Evolutionary conservation across 2,888 invertebrate genomes (phyloP).

Genomic region (Caenorhabditis zanzibari): DNA sequence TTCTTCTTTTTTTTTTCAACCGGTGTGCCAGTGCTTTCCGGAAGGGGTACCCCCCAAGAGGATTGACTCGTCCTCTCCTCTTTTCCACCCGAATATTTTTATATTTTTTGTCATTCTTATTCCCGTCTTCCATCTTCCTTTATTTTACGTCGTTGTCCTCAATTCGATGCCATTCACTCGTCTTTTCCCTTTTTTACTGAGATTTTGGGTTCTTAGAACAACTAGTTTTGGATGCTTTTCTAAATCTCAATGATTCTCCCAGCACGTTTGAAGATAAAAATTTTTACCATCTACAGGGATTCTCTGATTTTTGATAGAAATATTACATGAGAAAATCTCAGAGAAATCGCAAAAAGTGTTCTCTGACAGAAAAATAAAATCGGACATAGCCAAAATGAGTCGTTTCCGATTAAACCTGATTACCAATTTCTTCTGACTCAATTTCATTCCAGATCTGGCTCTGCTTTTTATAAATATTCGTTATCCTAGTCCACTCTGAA

Average conservation of each 20-base stretch:
- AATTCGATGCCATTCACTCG: constrained; percentile 18
- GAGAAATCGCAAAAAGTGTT: no score
- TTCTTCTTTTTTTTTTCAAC: constrained; percentile 27
- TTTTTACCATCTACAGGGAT: no score
- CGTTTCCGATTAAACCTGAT: no score
- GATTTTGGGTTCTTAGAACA: not conserved
- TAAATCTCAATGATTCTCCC: not conserved
- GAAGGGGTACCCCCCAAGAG: constrained; percentile 46
- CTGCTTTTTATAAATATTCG: no score
- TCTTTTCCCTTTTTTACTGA: constrained; percentile 4
- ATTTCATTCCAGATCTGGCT: no score
- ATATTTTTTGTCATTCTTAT: constrained; percentile 47
- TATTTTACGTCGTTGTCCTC: constrained; percentile 21
- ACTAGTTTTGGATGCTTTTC: constrained; percentile 16
- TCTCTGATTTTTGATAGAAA: no score
- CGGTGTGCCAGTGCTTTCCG: constrained; percentile 32
- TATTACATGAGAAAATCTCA: no score
- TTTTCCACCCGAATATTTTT: constrained; percentile 48
- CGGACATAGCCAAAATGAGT: no score
- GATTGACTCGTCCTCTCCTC: constrained; percentile 42
- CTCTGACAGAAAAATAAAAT: no score
- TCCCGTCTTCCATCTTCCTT: constrained; percentile 14
- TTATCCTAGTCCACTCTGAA: no score
- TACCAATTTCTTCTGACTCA: no score
- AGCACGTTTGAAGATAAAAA: no score